Conservation (phyloP, 2,113 vertebrate species). For the Sylvilagus bachmani region DNA sequence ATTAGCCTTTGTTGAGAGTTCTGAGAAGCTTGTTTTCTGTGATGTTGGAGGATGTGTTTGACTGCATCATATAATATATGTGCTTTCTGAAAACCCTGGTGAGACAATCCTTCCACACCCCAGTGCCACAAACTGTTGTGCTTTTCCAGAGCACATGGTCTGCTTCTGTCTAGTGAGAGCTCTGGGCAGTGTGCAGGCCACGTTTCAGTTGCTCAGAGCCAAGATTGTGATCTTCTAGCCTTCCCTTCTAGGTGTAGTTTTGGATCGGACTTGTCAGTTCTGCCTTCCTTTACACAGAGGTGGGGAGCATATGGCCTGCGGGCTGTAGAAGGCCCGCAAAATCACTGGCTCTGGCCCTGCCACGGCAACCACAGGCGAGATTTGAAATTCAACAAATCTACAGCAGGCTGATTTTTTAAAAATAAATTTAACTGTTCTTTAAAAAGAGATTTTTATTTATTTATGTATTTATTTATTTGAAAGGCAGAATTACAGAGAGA, state of each 20-base stretch:
- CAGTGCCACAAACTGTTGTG: neutral
- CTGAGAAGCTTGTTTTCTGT: slow-evolving; percentile 5
- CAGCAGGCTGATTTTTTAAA: no score
- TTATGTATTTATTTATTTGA: no score
- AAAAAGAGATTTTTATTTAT: no score
- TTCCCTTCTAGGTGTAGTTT: slow-evolving; percentile 46
- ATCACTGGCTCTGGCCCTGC: no score
- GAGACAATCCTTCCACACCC: neutral
- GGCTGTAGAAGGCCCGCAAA: no score
- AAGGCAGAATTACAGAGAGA: neutral
- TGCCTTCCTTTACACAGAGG: neutral
- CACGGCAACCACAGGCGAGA: no score
- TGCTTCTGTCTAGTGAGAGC: slow-evolving; percentile 36
- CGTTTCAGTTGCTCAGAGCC: slow-evolving; percentile 35
- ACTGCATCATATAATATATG: neutral
- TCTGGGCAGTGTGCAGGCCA: neutral
- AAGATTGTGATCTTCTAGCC: neutral
- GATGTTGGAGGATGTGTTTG: slow-evolving; percentile 33
- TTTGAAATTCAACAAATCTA: no score
- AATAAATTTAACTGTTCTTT: no score
- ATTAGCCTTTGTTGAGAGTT: slow-evolving; percentile 22
- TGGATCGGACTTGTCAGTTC: slow-evolving; percentile 23
- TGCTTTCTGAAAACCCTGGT: slow-evolving; percentile 13
- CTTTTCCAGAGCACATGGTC: neutral
- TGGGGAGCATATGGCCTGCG: no score